Evolutionary conservation across 2,113 vertebrate genomes (phyloP).

Genomic region (Chaetodon auriga): DNA sequence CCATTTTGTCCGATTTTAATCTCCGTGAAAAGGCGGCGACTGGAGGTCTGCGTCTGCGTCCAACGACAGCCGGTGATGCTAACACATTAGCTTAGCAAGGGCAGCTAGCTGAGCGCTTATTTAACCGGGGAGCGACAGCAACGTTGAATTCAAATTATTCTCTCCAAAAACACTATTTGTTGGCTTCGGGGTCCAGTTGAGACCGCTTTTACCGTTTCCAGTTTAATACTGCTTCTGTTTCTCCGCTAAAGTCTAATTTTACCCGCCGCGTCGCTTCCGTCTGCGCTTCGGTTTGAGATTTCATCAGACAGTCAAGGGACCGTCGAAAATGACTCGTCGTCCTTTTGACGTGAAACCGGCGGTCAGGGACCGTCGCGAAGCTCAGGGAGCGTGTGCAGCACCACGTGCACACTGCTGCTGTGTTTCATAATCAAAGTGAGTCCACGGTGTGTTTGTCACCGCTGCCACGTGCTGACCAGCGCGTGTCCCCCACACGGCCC

Average conservation of each 20-base stretch:
- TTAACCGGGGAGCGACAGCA: not conserved
- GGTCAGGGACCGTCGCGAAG: slow-evolving; percentile 57
- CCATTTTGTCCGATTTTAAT: slow-evolving; percentile 61
- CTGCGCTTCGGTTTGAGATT: slow-evolving; percentile 64
- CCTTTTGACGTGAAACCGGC: not conserved
- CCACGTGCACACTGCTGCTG: not conserved
- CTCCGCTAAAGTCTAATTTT: not conserved
- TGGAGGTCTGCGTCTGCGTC: not conserved
- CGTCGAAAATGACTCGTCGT: slow-evolving; percentile 32
- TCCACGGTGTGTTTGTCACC: not conserved
- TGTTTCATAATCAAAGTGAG: slow-evolving; percentile 56
- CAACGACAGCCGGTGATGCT: not conserved
- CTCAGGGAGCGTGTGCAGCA: not conserved
- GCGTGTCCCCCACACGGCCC: not conserved
- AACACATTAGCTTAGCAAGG: slow-evolving; percentile 51
- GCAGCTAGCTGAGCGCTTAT: slow-evolving; percentile 8
- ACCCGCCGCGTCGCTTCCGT: not conserved
- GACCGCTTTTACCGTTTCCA: accelerated
- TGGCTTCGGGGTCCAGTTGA: accelerated
- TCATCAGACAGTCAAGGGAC: slow-evolving; percentile 83
- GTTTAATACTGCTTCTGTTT: not conserved
- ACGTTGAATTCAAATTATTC: not conserved
- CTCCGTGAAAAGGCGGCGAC: not conserved
- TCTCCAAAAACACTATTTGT: accelerated
- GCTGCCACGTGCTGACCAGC: slow-evolving; percentile 34